Evolutionary conservation across 2,888 invertebrate genomes (phyloP).

Genomic region (Auanema sp.): DNA sequence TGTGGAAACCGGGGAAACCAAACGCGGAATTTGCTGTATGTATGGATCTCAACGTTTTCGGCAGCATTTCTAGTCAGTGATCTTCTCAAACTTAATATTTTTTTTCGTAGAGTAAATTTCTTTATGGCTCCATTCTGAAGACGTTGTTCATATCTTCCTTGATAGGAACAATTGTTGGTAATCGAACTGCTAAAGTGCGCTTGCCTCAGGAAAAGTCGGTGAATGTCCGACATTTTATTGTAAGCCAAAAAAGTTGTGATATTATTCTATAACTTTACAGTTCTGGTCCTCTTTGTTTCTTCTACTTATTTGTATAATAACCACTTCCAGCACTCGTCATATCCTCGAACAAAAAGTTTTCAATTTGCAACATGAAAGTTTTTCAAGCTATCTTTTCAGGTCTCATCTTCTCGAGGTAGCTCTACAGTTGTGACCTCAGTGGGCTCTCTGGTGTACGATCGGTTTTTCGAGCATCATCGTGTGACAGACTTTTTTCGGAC

Average conservation of each 20-base stretch:
- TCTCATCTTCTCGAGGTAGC: background rate
- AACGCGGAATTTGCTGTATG: slow-evolving; percentile 32
- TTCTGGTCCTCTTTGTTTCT: slow-evolving; percentile 37
- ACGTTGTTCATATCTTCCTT: slow-evolving; percentile 28
- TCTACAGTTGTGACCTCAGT: background rate
- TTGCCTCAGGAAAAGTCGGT: slow-evolving; percentile 15
- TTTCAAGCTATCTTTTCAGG: background rate
- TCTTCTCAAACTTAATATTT: background rate
- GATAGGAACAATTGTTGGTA: slow-evolving; percentile 35
- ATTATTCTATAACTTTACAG: slow-evolving; percentile 11
- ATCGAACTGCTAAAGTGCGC: slow-evolving; percentile 28
- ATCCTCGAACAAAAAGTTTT: slow-evolving; percentile 29
- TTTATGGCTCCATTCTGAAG: slow-evolving; percentile 13
- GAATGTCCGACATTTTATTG: slow-evolving; percentile 34
- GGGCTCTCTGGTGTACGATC: background rate
- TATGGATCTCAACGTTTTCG: slow-evolving; percentile 35
- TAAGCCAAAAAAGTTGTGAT: slow-evolving; percentile 4
- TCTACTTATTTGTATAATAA: slow-evolving; percentile 33
- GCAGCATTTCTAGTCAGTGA: slow-evolving; percentile 28
- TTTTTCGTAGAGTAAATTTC: background rate
- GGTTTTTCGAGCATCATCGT: slow-evolving; percentile 9
- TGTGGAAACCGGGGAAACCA: slow-evolving; percentile 18
- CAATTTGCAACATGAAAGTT: too few relatives aligned
- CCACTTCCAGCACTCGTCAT: slow-evolving; percentile 30
- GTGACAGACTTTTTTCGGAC: slow-evolving; percentile 19